Percentiles rank a stretch among this genome's conserved stretches.
Evolutionary conservation across 2,113 vertebrate genomes (phyloP).

Genomic region (Pseudorectes ferrugineus): DNA sequence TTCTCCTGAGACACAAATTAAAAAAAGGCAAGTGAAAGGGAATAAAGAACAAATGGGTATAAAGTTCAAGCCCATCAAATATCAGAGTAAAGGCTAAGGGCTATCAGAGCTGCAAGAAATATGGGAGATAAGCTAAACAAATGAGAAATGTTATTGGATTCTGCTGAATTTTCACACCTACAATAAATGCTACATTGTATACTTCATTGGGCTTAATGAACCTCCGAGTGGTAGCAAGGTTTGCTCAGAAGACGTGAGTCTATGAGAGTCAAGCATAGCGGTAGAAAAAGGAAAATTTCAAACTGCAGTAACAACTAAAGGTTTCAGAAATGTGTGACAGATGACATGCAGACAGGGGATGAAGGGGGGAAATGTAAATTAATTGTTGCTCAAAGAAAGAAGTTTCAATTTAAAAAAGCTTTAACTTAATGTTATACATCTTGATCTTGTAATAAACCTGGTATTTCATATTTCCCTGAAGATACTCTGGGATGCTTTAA

Average conservation of each 20-base stretch:
- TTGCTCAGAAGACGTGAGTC: background rate
- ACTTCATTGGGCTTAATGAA: background rate
- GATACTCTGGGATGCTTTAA: background rate
- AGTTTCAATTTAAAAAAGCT: background rate
- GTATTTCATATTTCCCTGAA: background rate
- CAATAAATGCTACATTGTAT: background rate
- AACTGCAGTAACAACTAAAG: background rate
- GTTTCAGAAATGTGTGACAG: background rate
- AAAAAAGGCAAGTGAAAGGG: background rate
- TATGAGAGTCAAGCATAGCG: background rate
- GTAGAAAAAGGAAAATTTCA: background rate
- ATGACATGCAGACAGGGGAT: background rate
- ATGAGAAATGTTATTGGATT: background rate
- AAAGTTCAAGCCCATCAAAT: background rate
- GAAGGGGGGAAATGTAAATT: background rate
- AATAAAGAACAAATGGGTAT: background rate
- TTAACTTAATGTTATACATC: background rate
- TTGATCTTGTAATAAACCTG: background rate
- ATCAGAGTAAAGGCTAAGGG: background rate
- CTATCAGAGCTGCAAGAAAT: background rate
- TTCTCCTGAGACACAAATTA: background rate
- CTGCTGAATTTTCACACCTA: background rate
- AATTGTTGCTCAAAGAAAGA: background rate
- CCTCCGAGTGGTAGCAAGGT: accelerated
- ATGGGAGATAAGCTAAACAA: background rate